These are phyloP conservation scores for Melanophora roralis DNA, from an alignment of 2,888 invertebrate genomes.

Conservation along the genomic window DNA sequence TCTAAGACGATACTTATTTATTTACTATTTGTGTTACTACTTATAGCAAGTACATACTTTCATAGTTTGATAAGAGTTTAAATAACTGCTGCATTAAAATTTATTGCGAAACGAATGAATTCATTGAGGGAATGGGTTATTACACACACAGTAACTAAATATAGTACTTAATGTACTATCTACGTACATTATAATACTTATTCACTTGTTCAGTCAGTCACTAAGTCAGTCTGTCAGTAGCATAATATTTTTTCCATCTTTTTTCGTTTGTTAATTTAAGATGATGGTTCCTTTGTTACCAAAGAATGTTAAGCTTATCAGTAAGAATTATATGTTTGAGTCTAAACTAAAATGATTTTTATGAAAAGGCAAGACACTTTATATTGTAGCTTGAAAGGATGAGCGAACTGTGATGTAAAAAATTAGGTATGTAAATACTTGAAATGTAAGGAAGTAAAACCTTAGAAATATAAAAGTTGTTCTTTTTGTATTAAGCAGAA, in stretches of 20 bases:
- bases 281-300: slow-evolving; percentile 30
- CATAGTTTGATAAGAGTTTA: too few relatives aligned
- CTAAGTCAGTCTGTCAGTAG: neutral
- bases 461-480: too few relatives aligned
- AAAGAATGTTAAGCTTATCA: slow-evolving; percentile 43
- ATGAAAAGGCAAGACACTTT: slow-evolving; percentile 34
- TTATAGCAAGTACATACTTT: too few relatives aligned
- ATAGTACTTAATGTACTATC: neutral
- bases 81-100: too few relatives aligned
- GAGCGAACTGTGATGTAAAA: slow-evolving; percentile 33
- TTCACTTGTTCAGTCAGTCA: neutral
- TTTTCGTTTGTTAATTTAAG: neutral
- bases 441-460: neutral
- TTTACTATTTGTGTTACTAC: too few relatives aligned
- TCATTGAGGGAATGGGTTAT: too few relatives aligned
- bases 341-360: neutral
- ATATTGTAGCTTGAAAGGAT: slow-evolving; percentile 33
- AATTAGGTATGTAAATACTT: too few relatives aligned
- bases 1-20: too few relatives aligned
- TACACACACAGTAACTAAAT: too few relatives aligned
- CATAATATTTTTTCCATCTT: neutral
- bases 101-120: too few relatives aligned
- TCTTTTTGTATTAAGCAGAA: too few relatives aligned
- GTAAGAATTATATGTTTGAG: slow-evolving; percentile 27
- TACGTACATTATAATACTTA: neutral